phyloP scores from a whole-genome alignment of 2,797 vertebrate genomes.

The Perodicticus potto region DNA sequence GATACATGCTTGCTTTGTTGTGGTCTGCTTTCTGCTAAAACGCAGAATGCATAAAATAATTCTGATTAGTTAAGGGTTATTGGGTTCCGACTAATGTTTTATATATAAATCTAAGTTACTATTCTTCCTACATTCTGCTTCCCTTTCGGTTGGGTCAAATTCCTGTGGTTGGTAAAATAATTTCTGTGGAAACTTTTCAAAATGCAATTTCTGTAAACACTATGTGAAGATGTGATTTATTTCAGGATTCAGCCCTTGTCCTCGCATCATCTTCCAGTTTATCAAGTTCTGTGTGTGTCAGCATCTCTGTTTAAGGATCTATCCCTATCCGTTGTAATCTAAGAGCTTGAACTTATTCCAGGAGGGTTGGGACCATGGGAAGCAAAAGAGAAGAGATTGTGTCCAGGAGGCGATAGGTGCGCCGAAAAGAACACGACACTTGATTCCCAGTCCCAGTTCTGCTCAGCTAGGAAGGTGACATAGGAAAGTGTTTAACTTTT shows the following conservation, averaged over 20 bases:
- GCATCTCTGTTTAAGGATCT: conserved; percentile 19
- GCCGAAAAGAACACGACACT: not conserved
- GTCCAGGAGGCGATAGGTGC: not conserved
- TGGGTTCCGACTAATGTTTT: conserved; percentile 66
- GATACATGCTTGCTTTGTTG: conserved; percentile 68
- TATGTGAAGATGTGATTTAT: conserved; percentile 68
- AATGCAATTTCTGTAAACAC: conserved; percentile 71
- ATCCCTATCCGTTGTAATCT: not conserved
- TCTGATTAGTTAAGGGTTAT: conserved; percentile 76
- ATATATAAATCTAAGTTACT: conserved; percentile 70
- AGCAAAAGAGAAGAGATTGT: not conserved
- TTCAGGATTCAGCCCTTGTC: conserved; percentile 46
- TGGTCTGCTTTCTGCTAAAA: conserved; percentile 73
- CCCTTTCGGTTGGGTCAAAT: conserved; percentile 57
- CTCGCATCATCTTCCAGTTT: conserved; percentile 62
- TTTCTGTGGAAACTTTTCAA: conserved; percentile 78
- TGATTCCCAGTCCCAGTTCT: not conserved
- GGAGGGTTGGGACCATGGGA: not conserved
- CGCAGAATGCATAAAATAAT: conserved; percentile 73
- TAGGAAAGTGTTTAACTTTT: not conserved
- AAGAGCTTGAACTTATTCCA: not conserved
- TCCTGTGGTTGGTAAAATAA: conserved; percentile 73
- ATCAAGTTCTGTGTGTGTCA: conserved; percentile 62
- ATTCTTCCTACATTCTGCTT: conserved; percentile 31
- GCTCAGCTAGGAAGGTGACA: not conserved